Evolutionary conservation across 2,888 invertebrate genomes (phyloP), one percentile per base, ranked within the genome.

Genomic region (Hetaerina titia): DNA sequence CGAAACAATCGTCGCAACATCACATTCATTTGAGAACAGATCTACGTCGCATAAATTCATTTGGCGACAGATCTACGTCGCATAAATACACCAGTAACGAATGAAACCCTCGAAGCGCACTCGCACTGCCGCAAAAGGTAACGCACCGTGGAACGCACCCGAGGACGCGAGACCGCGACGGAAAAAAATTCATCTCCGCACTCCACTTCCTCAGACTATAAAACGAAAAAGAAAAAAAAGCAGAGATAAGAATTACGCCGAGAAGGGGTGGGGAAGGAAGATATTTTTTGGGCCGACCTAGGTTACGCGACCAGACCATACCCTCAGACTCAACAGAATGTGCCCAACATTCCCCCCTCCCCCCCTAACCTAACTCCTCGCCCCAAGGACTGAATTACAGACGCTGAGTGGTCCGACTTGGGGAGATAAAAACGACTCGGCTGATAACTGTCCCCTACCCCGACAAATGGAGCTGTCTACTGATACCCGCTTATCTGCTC

Each of bases 401-500:
- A 81, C 81, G 81, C 81, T 81, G 81, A 81, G 81, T 81, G 22
- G 81, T 45, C 81, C 81, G 69, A n/a, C n/a, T n/a, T n/a, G n/a
- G 11, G 31, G 81, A 81, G 25, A 81, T 31, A 13, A 81, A 31
- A 31, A 31, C 11, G 31, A 81, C 81, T 31, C 25, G 81, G 31
- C 81, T 81, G 81, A 81, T 81, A 81, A n/a, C 69, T 8, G 6
- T 45, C 45, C 45, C 45, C 45, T 45, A 45, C 45, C 45, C 22
- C 17, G 22, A 69, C 19, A 69, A 69, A 19, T 22, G 19, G 22
- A 22, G 69, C n/a, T n/a, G 9, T n/a, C 69, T n/a, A 22, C 22
- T 69, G n/a, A 69, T 69, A 69, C 11, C 69, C 69, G 8, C 31
- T 81, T 81, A 81, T 81, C 81, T 81, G 25, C 11, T 15, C 31